Evolutionary conservation across 2,888 invertebrate genomes (phyloP), one percentile per base, ranked within the genome.

Genomic region (Auanema freiburgensis): DNA sequence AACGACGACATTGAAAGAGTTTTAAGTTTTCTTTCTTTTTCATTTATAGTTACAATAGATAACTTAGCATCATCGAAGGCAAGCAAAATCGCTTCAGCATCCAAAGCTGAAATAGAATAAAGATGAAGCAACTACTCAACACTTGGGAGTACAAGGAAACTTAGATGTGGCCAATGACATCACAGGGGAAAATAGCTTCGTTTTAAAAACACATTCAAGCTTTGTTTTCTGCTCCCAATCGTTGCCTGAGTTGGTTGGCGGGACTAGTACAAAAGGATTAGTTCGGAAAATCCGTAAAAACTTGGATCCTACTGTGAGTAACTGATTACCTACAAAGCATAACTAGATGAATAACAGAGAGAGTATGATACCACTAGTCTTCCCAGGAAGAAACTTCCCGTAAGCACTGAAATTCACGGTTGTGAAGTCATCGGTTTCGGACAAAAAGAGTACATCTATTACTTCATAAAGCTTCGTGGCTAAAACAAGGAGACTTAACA

Each of bases 51-150:
- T 0, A 97, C 89, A 25, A 98, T 90, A 0, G 96, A 93, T 6
- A 98, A 85, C 86, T 98, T 98, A 0, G 97, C 97, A 86, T 98
- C 96, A 71, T 90, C 89, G 84, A 98, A 97, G 44, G 92, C 92
- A 6, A 98, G 87, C 0, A 98, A 86, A 6, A 98, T 85, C 0
- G 95, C 90, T 86, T 98, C 97, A 65, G 94, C 66, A 16, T 66
- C 63, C 12, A 78, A 77, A 53, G 2, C 21, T 16, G 53, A 57
- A 25, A 12, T 6, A 57, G n/a, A n/a, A n/a, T n/a, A n/a, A n/a
- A n/a, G n/a, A n/a, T n/a, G n/a, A n/a, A n/a, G n/a, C n/a, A n/a
- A n/a, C n/a, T n/a, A n/a, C n/a, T n/a, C n/a, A n/a, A n/a, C n/a
- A n/a, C n/a, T n/a, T n/a, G n/a, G n/a, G n/a, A n/a, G n/a, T n/a